Evolutionary conservation across 2,888 invertebrate species (phyloP).

Genomic region (Aphodius granarius): DNA sequence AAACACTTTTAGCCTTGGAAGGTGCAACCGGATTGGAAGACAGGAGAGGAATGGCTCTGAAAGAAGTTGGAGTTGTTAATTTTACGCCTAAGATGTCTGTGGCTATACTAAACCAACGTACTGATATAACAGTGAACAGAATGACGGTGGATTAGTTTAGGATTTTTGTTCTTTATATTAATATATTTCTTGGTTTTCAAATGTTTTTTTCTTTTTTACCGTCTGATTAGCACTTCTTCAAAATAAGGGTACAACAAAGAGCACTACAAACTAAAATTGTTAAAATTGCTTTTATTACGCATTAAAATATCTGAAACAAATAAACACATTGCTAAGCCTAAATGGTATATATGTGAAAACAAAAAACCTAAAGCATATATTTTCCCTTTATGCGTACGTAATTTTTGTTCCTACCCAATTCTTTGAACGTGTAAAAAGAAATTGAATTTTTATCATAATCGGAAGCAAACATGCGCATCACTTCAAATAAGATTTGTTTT

Average conservation of each 20-base stretch:
- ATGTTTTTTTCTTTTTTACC: not conserved
- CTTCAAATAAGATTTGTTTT: not conserved
- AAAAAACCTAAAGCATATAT: not conserved
- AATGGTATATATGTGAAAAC: not conserved
- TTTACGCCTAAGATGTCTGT: slow-evolving; percentile 58
- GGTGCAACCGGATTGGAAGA: slow-evolving; percentile 56
- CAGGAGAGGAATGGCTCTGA: slow-evolving; percentile 52
- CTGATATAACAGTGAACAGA: slow-evolving; percentile 57
- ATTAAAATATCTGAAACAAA: not conserved
- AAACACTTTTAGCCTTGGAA: slow-evolving; percentile 60
- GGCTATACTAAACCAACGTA: slow-evolving; percentile 60
- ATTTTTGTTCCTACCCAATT: not conserved
- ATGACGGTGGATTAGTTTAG: slow-evolving; percentile 42
- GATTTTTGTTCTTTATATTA: not conserved
- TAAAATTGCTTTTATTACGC: not conserved
- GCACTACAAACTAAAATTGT: not conserved
- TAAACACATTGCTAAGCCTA: not conserved
- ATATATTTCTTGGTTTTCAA: not conserved
- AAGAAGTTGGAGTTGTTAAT: slow-evolving; percentile 61
- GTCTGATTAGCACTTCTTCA: not conserved
- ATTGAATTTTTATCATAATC: not conserved
- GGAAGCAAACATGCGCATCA: not conserved
- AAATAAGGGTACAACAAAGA: no score
- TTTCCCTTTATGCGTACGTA: not conserved
- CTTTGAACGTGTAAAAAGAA: not conserved